phyloP scores from a whole-genome alignment of 1,140 invertebrate genomes.

The Sinella curviseta region DNA sequence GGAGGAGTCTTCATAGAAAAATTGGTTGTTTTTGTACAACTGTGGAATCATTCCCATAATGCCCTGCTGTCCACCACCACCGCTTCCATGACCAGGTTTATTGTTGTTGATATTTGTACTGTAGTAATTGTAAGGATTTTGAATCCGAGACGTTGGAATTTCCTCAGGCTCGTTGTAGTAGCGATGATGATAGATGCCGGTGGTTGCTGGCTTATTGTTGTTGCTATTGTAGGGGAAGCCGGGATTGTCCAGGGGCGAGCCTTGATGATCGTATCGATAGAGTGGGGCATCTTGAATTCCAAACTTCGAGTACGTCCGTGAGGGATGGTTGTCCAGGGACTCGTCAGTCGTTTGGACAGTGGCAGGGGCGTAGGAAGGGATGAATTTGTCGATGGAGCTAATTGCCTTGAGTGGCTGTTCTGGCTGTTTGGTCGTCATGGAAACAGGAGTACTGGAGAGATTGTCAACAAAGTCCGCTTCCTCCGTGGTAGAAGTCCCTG shows the following conservation, averaged over 20 bases:
- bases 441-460: no score
- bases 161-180: conserved; percentile 36
- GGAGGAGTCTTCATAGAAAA: conserved; percentile 12
- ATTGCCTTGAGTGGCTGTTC: neutral
- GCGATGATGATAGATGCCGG: conserved; percentile 30
- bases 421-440: neutral
- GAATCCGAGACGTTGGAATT: neutral
- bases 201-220: neutral
- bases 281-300: conserved; percentile 42
- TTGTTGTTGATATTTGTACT: neutral
- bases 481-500: no score
- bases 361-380: neutral
- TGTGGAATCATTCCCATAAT: neutral
- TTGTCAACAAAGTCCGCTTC: no score
- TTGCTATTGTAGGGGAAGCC: neutral
- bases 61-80: neutral
- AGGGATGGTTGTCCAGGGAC: neutral
- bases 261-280: no score
- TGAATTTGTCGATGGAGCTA: conserved; percentile 18
- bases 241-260: no score
- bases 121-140: neutral
- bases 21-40: conserved; percentile 16
- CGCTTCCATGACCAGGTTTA: neutral
- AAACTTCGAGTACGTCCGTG: conserved; percentile 47
- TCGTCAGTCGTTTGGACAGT: neutral